These are phyloP conservation scores for Rhagologus leucostigma DNA, from an alignment of 2,113 vertebrate genomes.

Conservation along the genomic window DNA sequence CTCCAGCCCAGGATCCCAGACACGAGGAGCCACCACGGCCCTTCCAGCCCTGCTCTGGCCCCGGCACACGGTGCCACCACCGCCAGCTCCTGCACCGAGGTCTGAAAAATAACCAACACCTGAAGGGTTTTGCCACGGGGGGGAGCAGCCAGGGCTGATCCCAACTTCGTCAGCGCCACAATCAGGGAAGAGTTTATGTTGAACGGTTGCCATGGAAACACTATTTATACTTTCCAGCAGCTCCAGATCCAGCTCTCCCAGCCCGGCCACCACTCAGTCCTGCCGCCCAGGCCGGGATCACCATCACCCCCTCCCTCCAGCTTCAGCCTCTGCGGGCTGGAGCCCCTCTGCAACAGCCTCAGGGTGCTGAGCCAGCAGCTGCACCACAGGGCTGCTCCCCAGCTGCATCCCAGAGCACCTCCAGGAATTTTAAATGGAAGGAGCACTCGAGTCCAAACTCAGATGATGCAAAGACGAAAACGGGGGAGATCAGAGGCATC, in stretches of 20 bases:
- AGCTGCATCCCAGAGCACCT: background rate
- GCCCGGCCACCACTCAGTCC: background rate
- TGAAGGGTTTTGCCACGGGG: conserved; percentile 31
- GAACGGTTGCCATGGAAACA: conserved; percentile 7
- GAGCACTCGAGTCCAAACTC: background rate
- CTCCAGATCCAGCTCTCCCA: background rate
- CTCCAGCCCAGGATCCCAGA: background rate
- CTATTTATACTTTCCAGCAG: background rate
- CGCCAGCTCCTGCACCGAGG: rapidly evolving
- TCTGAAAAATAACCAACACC: background rate
- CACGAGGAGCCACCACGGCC: rapidly evolving
- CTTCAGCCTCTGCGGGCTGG: rapidly evolving
- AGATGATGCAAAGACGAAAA: too few relatives aligned
- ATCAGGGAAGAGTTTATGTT: background rate
- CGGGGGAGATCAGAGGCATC: rapidly evolving
- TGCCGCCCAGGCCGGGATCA: background rate
- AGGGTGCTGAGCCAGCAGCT: background rate
- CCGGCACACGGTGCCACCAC: rapidly evolving
- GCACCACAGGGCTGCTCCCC: rapidly evolving
- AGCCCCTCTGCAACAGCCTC: rapidly evolving
- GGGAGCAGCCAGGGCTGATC: conserved; percentile 23
- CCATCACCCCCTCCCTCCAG: rapidly evolving
- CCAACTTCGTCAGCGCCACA: background rate
- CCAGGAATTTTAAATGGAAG: background rate
- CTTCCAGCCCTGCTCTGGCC: background rate